Evolutionary conservation across 2,888 invertebrate species (phyloP).

Genomic region (Amiota mariae): DNA sequence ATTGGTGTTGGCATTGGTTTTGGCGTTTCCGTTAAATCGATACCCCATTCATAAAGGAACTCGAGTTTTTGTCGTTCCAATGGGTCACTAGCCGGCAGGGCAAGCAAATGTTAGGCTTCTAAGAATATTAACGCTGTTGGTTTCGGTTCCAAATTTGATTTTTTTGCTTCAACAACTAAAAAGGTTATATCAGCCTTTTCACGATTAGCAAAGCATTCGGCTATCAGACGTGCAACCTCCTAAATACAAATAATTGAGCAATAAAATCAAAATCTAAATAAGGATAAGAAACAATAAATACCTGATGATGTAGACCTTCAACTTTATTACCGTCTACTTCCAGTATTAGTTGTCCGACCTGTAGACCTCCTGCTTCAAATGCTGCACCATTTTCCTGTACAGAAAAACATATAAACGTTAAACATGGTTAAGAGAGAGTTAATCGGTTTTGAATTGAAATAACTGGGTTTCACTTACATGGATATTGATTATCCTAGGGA

Average conservation of each 20-base stretch:
- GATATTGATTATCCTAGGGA: slow-evolving; percentile 96
- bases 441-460: not conserved
- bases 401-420: slow-evolving; percentile 23
- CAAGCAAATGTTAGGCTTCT: slow-evolving; percentile 93
- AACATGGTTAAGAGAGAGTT: not conserved
- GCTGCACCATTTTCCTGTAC: slow-evolving; percentile 94
- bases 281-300: slow-evolving; percentile 42
- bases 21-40: slow-evolving; percentile 72
- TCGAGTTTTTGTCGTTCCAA: slow-evolving; percentile 70
- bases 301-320: slow-evolving; percentile 86
- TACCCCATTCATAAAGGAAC: slow-evolving; percentile 71
- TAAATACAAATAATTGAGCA: slow-evolving; percentile 40
- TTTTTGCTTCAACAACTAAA: slow-evolving; percentile 93
- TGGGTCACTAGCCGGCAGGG: slow-evolving; percentile 85
- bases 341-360: slow-evolving; percentile 94
- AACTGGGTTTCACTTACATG: slow-evolving; percentile 81
- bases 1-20: slow-evolving; percentile 72
- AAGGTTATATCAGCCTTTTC: slow-evolving; percentile 92
- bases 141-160: slow-evolving; percentile 92
- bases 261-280: not conserved
- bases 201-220: slow-evolving; percentile 92
- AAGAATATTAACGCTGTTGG: slow-evolving; percentile 92
- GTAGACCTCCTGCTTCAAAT: slow-evolving; percentile 91
- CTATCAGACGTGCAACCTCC: slow-evolving; percentile 93
- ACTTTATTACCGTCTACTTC: slow-evolving; percentile 90